Conservation (phyloP, 1,140 invertebrate genomes). For the Myzus persicae region DNA sequence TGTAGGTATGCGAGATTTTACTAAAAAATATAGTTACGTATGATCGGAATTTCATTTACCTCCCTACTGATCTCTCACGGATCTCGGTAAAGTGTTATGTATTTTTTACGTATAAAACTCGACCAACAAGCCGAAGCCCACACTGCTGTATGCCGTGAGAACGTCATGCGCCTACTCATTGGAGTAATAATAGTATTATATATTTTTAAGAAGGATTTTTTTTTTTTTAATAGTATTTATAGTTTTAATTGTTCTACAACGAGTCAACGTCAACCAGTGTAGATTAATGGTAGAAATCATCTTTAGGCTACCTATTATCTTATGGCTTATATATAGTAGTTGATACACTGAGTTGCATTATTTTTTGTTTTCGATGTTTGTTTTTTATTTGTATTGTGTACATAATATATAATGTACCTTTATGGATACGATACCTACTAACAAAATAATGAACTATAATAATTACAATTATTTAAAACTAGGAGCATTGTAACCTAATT, state of each 20-base stretch:
- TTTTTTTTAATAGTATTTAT: background rate
- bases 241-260: background rate
- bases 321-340: background rate
- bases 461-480: background rate
- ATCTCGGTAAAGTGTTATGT: constrained; percentile 34
- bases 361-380: background rate
- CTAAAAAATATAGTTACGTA: constrained; percentile 20
- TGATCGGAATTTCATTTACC: constrained; percentile 38
- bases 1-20: constrained; percentile 16
- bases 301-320: background rate
- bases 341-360: background rate
- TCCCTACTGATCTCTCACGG: constrained; percentile 8
- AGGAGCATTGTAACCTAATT: too few relatives aligned
- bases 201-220: background rate
- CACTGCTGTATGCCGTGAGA: background rate
- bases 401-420: background rate
- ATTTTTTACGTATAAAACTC: constrained; percentile 22
- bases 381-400: background rate
- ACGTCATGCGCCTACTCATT: background rate
- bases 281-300: background rate
- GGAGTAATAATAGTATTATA: background rate
- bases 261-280: background rate
- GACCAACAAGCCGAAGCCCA: constrained; percentile 19
- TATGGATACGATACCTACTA: background rate
- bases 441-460: background rate